Evolutionary conservation across 2,888 invertebrate species (phyloP).

Genomic region (Bombylius discolor): DNA sequence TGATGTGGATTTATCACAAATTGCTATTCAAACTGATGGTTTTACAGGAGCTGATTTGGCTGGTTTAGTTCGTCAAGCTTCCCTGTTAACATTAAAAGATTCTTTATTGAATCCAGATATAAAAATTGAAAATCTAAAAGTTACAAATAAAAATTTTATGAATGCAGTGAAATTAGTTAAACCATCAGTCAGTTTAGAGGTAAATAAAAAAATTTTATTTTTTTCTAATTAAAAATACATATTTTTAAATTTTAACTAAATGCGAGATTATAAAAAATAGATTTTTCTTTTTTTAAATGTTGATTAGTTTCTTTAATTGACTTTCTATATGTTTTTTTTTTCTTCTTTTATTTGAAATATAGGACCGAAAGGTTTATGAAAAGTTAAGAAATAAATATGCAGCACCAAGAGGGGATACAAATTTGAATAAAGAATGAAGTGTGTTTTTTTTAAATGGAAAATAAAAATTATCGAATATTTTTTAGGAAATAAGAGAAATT

Average conservation of each 20-base stretch:
- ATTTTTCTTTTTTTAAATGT: too few relatives aligned
- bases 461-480: too few relatives aligned
- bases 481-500: too few relatives aligned
- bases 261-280: too few relatives aligned
- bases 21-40: constrained; percentile 59
- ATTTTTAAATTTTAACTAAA: too few relatives aligned
- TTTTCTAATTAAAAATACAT: too few relatives aligned
- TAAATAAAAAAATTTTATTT: constrained; percentile 21
- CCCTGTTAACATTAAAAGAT: constrained; percentile 65
- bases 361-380: constrained; percentile 66
- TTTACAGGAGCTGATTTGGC: constrained; percentile 92
- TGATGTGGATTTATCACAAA: constrained; percentile 60
- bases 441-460: too few relatives aligned
- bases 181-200: constrained; percentile 74
- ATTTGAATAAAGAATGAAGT: background rate
- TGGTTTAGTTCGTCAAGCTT: constrained; percentile 78
- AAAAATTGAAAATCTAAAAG: constrained; percentile 41
- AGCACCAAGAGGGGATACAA: constrained; percentile 18
- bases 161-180: constrained; percentile 63
- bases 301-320: background rate
- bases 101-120: constrained; percentile 47
- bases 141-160: constrained; percentile 59
- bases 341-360: constrained; percentile 16
- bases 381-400: constrained; percentile 56
- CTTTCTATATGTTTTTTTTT: background rate